Evolutionary conservation across 2,797 vertebrate genomes (phyloP).

Genomic region (Sebastes trivittatus): DNA sequence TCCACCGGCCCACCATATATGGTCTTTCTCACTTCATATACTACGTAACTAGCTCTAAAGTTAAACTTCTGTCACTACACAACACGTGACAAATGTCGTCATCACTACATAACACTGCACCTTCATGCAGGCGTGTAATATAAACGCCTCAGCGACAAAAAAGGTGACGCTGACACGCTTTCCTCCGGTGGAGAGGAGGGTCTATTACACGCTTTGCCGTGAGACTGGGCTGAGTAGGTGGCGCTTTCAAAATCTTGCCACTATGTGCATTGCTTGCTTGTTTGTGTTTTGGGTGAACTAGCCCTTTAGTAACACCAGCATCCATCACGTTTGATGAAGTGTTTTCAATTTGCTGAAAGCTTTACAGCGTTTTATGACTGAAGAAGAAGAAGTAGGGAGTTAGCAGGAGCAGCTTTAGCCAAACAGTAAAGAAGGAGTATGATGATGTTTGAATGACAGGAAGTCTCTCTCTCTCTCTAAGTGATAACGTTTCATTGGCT

Average conservation of each 20-base stretch:
- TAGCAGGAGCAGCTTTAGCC: too few relatives aligned
- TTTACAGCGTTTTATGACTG: background rate
- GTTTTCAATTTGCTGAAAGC: background rate
- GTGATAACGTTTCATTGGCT: background rate
- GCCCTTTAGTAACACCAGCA: background rate
- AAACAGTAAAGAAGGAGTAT: background rate
- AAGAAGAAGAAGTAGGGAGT: background rate
- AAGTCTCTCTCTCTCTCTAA: background rate
- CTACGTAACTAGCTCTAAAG: too few relatives aligned
- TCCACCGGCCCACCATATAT: accelerated
- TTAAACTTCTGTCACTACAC: too few relatives aligned
- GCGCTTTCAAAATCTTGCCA: too few relatives aligned
- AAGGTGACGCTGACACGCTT: too few relatives aligned
- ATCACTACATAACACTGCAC: accelerated
- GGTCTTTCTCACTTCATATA: too few relatives aligned
- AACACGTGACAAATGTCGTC: accelerated
- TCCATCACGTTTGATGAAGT: background rate
- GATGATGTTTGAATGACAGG: background rate
- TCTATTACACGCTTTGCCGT: too few relatives aligned
- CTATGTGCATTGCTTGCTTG: background rate
- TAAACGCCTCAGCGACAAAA: too few relatives aligned
- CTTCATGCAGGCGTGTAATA: too few relatives aligned
- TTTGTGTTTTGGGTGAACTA: background rate
- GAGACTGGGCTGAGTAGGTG: too few relatives aligned
- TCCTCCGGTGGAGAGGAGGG: too few relatives aligned